Evolutionary conservation across 2,888 invertebrate genomes (phyloP).

Genomic region (Lutraria lutraria): DNA sequence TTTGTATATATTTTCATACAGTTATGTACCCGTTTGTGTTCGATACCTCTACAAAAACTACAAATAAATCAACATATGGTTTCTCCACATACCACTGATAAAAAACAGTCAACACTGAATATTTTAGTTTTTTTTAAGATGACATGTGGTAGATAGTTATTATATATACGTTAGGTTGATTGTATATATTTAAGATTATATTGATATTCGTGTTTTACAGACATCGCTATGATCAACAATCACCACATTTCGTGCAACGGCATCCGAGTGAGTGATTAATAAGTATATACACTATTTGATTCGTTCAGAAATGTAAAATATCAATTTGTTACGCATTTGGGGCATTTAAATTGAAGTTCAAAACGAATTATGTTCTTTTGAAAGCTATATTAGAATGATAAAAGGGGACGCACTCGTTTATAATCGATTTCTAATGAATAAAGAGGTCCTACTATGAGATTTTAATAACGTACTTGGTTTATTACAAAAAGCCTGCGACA

Average conservation of each 20-base stretch:
- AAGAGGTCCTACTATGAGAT: conserved; percentile 48
- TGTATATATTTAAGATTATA: neutral
- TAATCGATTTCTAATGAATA: conserved; percentile 62
- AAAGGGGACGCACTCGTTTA: conserved; percentile 46
- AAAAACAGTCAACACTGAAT: too few species aligned
- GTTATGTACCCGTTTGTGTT: too few species aligned
- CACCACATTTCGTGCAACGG: neutral
- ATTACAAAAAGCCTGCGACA: conserved; percentile 47
- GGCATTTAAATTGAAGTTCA: conserved; percentile 37
- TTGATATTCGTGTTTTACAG: conserved; percentile 1
- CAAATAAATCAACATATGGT: too few species aligned
- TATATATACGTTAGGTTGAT: neutral
- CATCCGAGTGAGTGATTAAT: conserved; percentile 17
- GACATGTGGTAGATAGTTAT: too few species aligned
- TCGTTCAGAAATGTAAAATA: conserved; percentile 29
- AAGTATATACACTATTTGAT: neutral
- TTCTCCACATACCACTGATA: too few species aligned
- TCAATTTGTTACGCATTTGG: conserved; percentile 59
- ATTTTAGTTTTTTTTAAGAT: too few species aligned
- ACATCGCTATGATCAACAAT: neutral
- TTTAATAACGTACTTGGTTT: conserved; percentile 61
- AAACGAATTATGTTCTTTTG: conserved; percentile 40
- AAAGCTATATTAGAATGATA: conserved; percentile 30
- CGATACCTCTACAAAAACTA: too few species aligned
- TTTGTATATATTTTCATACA: neutral